Evolutionary conservation across 1,140 invertebrate genomes (phyloP).

Genomic region (Brachionus sp.): DNA sequence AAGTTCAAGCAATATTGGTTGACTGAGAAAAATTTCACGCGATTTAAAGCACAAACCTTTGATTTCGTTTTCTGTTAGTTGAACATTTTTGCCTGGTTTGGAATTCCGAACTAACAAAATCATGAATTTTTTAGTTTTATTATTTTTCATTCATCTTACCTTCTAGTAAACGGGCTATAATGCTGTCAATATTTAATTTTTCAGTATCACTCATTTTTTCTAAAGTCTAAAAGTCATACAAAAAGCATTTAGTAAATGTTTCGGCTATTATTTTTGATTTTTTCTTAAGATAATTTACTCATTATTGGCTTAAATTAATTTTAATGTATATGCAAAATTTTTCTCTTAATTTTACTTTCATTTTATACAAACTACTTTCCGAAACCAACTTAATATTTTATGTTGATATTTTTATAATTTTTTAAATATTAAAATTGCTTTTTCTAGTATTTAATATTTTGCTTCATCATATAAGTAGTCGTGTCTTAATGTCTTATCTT

Average conservation of each 20-base stretch:
- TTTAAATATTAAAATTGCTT: neutral
- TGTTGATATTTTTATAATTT: neutral
- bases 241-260: neutral
- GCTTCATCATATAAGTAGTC: neutral
- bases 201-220: slow-evolving; percentile 71
- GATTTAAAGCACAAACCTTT: slow-evolving; percentile 84
- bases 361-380: neutral
- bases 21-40: slow-evolving; percentile 68
- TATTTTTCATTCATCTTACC: neutral
- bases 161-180: slow-evolving; percentile 85
- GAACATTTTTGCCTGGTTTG: slow-evolving; percentile 82
- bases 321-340: neutral
- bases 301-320: neutral
- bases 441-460: neutral
- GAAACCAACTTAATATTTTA: neutral
- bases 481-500: neutral
- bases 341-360: neutral
- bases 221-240: neutral
- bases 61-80: slow-evolving; percentile 88
- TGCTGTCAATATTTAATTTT: slow-evolving; percentile 88
- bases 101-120: slow-evolving; percentile 76
- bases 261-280: neutral
- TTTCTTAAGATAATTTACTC: neutral
- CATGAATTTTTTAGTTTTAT: neutral
- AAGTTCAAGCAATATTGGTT: slow-evolving; percentile 67